Base-by-base conservation (phyloP, 2,797 vertebrate species). In the Cyprinodon diabolis region DNA sequence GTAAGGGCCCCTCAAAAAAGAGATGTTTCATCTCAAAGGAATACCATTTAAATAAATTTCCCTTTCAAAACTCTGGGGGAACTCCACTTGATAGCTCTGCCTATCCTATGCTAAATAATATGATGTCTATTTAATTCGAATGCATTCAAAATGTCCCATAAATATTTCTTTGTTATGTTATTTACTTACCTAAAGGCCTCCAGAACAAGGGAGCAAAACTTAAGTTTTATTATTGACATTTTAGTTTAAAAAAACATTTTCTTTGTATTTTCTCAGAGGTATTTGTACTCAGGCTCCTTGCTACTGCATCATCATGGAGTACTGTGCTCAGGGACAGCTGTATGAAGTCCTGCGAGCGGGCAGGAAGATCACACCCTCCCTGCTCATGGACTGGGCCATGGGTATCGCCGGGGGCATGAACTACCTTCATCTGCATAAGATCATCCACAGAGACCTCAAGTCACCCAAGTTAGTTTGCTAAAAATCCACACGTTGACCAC, bases 281-380 rank as follows among this genome's bases (percentile, higher is more conserved):
- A 97, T 99, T 83, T 99, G 98, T 79, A 99, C 98, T 56, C 98
- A 99, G 92, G 97, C 98, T 4, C 98, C 98, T 7, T 99, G 98
- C 71, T 99, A 98, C 92, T 99, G 98, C 93, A 98, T 99, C 94
- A 94, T 99, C 88, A 99, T 99, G 98, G 98, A 99, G 93, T 99
- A 98, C 95, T 99, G 98, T 74, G 98, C 98, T 75, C 98, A 99
- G 93, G 98, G 98, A 4, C 98, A 99, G 92, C 95, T 99, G 45
- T 99, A 98, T 6, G 98, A 99, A 92, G 98, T 99, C 73, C 95
- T 99, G 83, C 92, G 98, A 30, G 98, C 98, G 0, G 98, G 98
- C 74, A 95, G 98, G 74, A 96, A 97, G 87, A 97, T 99, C 90
- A 97, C 96, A 0, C 98, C 98, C 0, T 97, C 96, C 1, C 94